These are phyloP conservation scores for Lophius piscatorius DNA, from an alignment of 2,113 vertebrate genomes.

Conservation along the genomic window DNA sequence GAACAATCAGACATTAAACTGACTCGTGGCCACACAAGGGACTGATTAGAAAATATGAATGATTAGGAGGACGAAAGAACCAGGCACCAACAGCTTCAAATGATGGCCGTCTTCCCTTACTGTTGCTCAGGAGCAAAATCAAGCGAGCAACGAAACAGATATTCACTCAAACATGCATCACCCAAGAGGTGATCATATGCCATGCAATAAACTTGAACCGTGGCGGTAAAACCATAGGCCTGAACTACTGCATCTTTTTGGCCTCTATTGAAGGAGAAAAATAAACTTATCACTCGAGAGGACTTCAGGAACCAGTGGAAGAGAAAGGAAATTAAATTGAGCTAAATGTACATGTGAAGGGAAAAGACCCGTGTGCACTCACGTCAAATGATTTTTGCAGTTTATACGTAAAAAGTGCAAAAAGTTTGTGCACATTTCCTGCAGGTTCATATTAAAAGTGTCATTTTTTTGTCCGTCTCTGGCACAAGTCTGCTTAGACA, in stretches of 20 bases:
- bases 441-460: constrained; percentile 62
- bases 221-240: constrained; percentile 41
- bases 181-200: constrained; percentile 58
- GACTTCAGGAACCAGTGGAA: constrained; percentile 48
- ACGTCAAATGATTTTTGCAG: constrained; percentile 48
- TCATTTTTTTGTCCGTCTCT: constrained; percentile 48
- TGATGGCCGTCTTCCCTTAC: constrained; percentile 41
- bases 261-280: not conserved
- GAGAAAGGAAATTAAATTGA: constrained; percentile 50
- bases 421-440: constrained; percentile 54
- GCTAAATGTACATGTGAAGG: constrained; percentile 49
- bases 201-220: constrained; percentile 63
- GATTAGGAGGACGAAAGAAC: constrained; percentile 35
- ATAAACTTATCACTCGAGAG: constrained; percentile 21
- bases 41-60: constrained; percentile 16
- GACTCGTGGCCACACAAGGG: constrained; percentile 16
- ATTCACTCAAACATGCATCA: constrained; percentile 62
- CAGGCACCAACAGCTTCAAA: constrained; percentile 36
- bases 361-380: constrained; percentile 49
- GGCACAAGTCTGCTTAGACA: constrained; percentile 43
- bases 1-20: constrained; percentile 1
- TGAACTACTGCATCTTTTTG: constrained; percentile 44
- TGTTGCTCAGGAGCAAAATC: constrained; percentile 28
- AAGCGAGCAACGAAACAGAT: constrained; percentile 37
- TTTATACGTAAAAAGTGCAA: constrained; percentile 61